Conservation (phyloP, 2,797 vertebrate genomes). For the Coracias cyanogaster region DNA sequence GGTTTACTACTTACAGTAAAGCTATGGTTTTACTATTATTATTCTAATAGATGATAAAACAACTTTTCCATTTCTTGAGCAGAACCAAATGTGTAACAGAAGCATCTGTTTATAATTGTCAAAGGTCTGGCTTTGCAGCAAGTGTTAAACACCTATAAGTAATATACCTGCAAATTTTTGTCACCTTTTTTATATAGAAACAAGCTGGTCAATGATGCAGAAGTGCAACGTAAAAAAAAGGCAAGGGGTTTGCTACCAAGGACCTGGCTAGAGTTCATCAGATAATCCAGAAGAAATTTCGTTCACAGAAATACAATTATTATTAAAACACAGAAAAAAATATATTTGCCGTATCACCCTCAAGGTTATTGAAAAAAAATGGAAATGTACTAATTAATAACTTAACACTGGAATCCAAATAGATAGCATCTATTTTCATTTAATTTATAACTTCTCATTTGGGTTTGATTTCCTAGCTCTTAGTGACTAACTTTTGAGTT, state of each 20-base stretch:
- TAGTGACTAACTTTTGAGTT: neutral
- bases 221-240: neutral
- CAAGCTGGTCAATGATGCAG: neutral
- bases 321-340: neutral
- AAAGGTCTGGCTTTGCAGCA: neutral
- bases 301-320: neutral
- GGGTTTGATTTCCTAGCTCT: neutral
- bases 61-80: neutral
- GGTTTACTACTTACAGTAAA: neutral
- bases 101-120: constrained; percentile 26
- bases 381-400: neutral
- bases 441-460: neutral
- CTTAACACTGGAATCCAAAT: neutral
- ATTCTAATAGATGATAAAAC: neutral
- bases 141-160: constrained; percentile 4
- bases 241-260: neutral
- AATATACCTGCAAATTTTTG: neutral
- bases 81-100: neutral
- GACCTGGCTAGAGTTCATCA: neutral
- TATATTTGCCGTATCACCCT: neutral
- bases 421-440: neutral
- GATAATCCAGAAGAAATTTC: neutral
- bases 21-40: neutral
- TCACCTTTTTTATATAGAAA: neutral
- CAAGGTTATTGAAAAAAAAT: neutral